These are phyloP conservation scores for Euwallacea similis DNA, from an alignment of 1,140 invertebrate species.

Conservation along the genomic window DNA sequence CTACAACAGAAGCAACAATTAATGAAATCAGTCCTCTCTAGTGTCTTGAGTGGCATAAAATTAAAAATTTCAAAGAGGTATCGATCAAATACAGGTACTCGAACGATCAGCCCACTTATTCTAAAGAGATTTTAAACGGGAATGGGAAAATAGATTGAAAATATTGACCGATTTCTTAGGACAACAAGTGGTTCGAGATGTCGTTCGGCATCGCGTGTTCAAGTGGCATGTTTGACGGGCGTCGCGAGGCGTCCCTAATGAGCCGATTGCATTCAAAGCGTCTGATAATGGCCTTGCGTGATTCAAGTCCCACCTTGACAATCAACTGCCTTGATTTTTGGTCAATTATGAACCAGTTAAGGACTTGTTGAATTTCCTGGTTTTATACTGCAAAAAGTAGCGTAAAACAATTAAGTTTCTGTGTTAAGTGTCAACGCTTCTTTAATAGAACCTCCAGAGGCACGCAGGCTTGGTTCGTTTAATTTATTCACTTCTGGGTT, in stretches of 20 bases:
- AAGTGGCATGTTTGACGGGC: conserved; percentile 23
- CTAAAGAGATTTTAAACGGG: too few relatives aligned
- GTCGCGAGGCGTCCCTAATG: conserved; percentile 15
- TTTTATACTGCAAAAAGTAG: not conserved
- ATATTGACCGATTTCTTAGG: conserved; percentile 7
- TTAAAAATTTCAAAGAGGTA: too few relatives aligned
- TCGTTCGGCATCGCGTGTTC: conserved; percentile 27
- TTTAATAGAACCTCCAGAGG: conserved; percentile 10
- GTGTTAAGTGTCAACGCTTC: conserved; percentile 25
- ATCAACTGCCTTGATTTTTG: too few relatives aligned
- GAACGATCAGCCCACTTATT: too few relatives aligned
- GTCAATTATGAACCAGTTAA: too few relatives aligned
- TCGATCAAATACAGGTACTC: too few relatives aligned
- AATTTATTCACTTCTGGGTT: conserved; percentile 19
- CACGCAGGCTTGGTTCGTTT: conserved; percentile 7
- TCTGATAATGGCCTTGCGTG: not conserved
- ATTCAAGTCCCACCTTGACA: not conserved
- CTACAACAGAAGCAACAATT: too few relatives aligned
- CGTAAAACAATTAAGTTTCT: conserved; percentile 15
- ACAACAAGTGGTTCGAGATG: conserved; percentile 10
- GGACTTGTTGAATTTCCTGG: too few relatives aligned
- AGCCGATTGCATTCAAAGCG: conserved; percentile 31
- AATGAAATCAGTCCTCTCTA: too few relatives aligned
- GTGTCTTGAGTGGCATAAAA: too few relatives aligned
- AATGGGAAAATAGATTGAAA: not conserved